Conservation (phyloP, 37 sponge, comb jelly and placozoan genomes). For the Spongilla lacustris region DNA sequence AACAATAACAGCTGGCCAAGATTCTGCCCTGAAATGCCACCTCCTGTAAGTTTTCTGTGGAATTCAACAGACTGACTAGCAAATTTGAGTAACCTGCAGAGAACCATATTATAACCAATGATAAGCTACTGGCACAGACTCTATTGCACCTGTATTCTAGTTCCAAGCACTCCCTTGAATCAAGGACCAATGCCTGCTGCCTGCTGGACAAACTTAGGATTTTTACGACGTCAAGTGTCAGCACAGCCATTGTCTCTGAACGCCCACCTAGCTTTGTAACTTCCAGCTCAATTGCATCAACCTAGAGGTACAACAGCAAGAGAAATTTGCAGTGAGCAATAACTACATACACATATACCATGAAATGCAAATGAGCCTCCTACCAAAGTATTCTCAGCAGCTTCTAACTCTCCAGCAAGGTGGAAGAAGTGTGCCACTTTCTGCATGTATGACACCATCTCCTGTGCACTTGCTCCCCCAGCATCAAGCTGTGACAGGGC, state of each 20-base stretch:
- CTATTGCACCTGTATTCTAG: background rate
- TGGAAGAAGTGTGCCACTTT: slow-evolving; percentile 23
- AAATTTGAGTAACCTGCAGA: slow-evolving; percentile 21
- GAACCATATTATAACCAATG: no score
- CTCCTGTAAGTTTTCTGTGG: background rate
- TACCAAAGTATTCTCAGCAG: slow-evolving; percentile 29
- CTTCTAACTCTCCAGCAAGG: background rate
- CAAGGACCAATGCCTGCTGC: background rate
- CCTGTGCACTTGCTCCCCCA: slow-evolving; percentile 32
- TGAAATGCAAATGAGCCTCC: background rate
- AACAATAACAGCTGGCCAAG: slow-evolving; percentile 11
- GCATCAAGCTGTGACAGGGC: slow-evolving; percentile 37
- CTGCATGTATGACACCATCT: slow-evolving; percentile 32
- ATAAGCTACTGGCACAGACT: background rate
- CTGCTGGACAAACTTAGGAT: background rate
- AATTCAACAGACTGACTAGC: slow-evolving; percentile 21
- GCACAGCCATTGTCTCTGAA: background rate
- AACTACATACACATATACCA: no score
- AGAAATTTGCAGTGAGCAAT: no score
- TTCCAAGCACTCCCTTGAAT: background rate
- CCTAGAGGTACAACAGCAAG: slow-evolving; percentile 7
- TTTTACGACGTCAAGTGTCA: background rate
- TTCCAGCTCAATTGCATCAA: slow-evolving; percentile 28
- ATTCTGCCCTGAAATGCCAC: background rate
- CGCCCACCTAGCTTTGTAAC: slow-evolving; percentile 13